A percentile compares a stretch with the other conserved stretches of the same genome.
These are phyloP conservation scores for Hippocampus abdominalis DNA, from an alignment of 2,113 vertebrate species.

Conservation along the genomic window DNA sequence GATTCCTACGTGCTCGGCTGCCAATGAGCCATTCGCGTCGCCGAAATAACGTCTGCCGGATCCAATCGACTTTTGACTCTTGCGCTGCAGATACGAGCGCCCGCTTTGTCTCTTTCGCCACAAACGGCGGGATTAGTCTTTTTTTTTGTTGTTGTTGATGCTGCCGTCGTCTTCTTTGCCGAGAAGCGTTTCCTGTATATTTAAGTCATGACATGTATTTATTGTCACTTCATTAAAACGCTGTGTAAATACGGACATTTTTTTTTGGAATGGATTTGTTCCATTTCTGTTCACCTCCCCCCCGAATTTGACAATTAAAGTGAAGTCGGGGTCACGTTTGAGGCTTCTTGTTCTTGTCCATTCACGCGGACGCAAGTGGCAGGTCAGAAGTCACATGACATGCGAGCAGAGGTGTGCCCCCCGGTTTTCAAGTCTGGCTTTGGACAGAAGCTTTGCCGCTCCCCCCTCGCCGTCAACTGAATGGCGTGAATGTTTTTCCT, in stretches of 20 bases:
- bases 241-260: conserved; percentile 86
- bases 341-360: conserved; percentile 51
- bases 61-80: background rate
- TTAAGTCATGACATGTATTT: conserved; percentile 97
- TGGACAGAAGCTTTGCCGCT: conserved; percentile 7
- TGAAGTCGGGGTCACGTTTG: conserved; percentile 77
- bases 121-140: conserved; percentile 81
- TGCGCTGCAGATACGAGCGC: conserved; percentile 47
- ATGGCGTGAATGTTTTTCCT: conserved; percentile 35
- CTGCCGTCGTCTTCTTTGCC: background rate
- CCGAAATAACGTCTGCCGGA: conserved; percentile 5
- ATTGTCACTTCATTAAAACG: conserved; percentile 83
- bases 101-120: conserved; percentile 71
- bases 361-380: background rate
- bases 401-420: conserved; percentile 17
- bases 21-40: background rate
- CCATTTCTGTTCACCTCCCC: conserved; percentile 78
- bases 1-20: conserved; percentile 30
- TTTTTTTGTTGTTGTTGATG: conserved; percentile 68
- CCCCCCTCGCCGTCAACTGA: conserved; percentile 20
- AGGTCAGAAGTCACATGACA: background rate
- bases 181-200: conserved; percentile 78
- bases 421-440: conserved; percentile 14
- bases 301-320: conserved; percentile 81
- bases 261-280: conserved; percentile 78